Base-by-base conservation (phyloP, 2,113 vertebrate species). In the Guaruba guarouba region DNA sequence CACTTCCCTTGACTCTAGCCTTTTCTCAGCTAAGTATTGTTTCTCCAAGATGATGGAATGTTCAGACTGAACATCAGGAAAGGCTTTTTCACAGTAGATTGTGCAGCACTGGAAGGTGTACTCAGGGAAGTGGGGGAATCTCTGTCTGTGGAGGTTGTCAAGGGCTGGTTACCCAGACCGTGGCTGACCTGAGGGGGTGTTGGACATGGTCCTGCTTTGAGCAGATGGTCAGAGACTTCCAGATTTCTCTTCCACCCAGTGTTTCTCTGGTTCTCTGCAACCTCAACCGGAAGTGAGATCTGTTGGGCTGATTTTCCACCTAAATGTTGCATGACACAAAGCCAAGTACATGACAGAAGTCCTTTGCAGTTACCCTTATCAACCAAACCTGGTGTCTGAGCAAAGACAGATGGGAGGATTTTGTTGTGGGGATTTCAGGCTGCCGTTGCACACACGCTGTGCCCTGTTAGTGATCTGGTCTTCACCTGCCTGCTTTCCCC, bases 391-490 rank as follows among this genome's bases (percentile, higher is more conserved):
- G 28, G 19, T 41, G 43, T 7, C 61, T 69, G 51, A 90, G 59
- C 54, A 20, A 11, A 84, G 41, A 44, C 17, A 46, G 35, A 13
- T 13, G 62, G 44, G 71, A 76, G 6, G 25, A 33, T 31, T 46
- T 70, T 55, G 17, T 61, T 10, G 12, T 15, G 55, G 55, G 81
- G 33, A 13, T 71, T 81, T 43, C 44, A 46, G 17, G 41, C 59
- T 59, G 37, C 51, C 31, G 1, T 25, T 41, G 24, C 20, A 20
- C 8, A 0, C 27, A 17, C 6, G 0, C 54, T 62, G 24, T 18
- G 27, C 18, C 62, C 52, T 61, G 11, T 33, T 61, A 14, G 48
- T 48, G 69, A 71, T 55, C 77, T 64, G 69, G 43, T 66, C 67
- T 66, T 84, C 61, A 57, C 46, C 51, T 51, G 14, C 61, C 20